Evolutionary conservation across 2,888 invertebrate genomes (phyloP).

Genomic region (Mythimna impura): DNA sequence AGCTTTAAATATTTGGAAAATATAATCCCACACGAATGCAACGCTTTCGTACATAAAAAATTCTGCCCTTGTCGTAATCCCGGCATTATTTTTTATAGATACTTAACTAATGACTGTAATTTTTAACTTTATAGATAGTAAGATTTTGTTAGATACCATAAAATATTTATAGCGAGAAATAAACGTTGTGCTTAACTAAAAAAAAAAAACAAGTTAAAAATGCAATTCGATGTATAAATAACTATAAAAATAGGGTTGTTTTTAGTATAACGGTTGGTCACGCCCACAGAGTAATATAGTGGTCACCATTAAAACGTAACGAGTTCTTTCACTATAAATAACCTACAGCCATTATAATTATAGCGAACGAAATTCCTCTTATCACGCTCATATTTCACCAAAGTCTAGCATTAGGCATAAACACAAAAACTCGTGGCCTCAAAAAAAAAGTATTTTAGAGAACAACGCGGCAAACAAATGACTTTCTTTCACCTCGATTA

Average conservation of each 20-base stretch:
- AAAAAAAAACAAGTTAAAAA: conserved; percentile 64
- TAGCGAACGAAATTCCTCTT: conserved; percentile 86
- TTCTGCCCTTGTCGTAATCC: conserved; percentile 39
- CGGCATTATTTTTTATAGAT: conserved; percentile 54
- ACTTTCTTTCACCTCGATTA: conserved; percentile 85
- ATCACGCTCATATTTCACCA: conserved; percentile 87
- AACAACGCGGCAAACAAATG: conserved; percentile 74
- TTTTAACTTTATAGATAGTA: conserved; percentile 56
- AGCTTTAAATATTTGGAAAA: conserved; percentile 43
- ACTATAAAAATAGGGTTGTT: conserved; percentile 77
- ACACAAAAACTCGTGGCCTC: conserved; percentile 73
- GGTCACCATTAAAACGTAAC: conserved; percentile 87
- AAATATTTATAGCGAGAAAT: conserved; percentile 63
- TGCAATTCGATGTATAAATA: conserved; percentile 71
- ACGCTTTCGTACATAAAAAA: conserved; percentile 26
- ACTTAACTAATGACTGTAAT: conserved; percentile 58
- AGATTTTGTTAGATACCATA: conserved; percentile 59
- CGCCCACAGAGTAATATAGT: conserved; percentile 87
- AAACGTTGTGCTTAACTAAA: conserved; percentile 51
- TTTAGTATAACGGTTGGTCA: conserved; percentile 73
- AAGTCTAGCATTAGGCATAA: conserved; percentile 83
- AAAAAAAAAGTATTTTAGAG: conserved; percentile 68
- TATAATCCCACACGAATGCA: conserved; percentile 17
- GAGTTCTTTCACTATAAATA: conserved; percentile 86
- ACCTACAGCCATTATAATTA: conserved; percentile 85